These are phyloP conservation scores for Eulemur albifrons DNA, from an alignment of 2,797 vertebrate genomes.

Conservation along the genomic window DNA sequence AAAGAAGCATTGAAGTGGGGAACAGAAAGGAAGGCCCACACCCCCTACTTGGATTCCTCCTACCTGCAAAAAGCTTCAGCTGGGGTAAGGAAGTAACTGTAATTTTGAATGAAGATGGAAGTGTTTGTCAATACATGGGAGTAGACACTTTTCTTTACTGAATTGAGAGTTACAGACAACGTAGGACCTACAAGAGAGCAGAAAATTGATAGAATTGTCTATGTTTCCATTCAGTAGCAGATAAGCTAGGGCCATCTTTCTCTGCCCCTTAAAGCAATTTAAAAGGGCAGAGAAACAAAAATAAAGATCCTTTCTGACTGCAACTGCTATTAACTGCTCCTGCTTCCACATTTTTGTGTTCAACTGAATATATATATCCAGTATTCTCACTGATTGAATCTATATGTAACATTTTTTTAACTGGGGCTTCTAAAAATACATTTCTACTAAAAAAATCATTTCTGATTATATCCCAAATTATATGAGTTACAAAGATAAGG, in stretches of 20 bases:
- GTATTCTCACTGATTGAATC: not conserved
- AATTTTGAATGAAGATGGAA: constrained; percentile 1
- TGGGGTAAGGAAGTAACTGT: not conserved
- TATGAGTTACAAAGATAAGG: constrained; percentile 1
- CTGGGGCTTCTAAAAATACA: not conserved
- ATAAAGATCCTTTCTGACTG: not conserved
- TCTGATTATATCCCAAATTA: not conserved
- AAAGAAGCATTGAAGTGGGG: not conserved
- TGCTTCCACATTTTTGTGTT: not conserved
- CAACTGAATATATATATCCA: not conserved
- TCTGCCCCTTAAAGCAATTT: not conserved
- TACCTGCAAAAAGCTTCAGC: not conserved
- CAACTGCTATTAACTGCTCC: not conserved
- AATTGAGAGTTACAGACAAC: not conserved
- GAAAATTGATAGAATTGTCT: not conserved
- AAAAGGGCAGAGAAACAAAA: constrained; percentile 14
- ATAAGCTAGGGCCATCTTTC: not conserved
- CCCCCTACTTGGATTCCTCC: not conserved
- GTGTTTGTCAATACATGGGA: not conserved
- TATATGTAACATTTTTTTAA: not conserved
- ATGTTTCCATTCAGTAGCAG: not conserved
- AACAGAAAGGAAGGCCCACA: not conserved
- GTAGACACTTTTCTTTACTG: not conserved
- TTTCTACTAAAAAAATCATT: not conserved
- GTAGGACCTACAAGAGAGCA: not conserved